Evolutionary conservation across 37 sponge, comb jelly and placozoan genomes (phyloP).

Genomic region (Bolinopsis microptera): DNA sequence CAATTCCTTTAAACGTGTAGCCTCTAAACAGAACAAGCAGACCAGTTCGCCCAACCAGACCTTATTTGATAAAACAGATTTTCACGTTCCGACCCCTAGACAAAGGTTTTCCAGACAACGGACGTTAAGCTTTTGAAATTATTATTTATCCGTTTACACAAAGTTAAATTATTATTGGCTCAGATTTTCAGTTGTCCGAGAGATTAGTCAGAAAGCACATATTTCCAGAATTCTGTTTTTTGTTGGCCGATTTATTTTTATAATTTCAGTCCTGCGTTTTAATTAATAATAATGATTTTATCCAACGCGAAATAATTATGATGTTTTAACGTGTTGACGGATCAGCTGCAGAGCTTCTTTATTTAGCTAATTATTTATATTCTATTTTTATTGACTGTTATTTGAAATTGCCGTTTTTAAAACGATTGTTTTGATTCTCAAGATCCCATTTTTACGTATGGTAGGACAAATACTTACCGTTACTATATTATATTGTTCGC

Average conservation of each 20-base stretch:
- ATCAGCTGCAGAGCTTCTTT: neutral
- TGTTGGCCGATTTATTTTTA: slow-evolving; percentile 50
- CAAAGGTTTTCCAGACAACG: neutral
- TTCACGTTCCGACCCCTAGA: neutral
- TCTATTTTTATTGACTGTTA: slow-evolving; percentile 44
- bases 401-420: slow-evolving; percentile 59
- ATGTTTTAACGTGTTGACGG: too few relatives aligned
- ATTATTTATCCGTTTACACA: neutral
- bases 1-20: neutral
- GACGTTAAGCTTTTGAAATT: neutral
- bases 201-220: neutral
- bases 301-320: too few relatives aligned
- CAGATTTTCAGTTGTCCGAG: neutral
- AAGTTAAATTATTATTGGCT: neutral
- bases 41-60: neutral
- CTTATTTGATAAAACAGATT: neutral
- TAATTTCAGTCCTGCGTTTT: neutral
- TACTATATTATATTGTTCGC: too few relatives aligned
- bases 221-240: neutral
- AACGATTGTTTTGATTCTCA: too few relatives aligned
- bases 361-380: slow-evolving; percentile 37
- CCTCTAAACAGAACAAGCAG: neutral
- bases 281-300: slow-evolving; percentile 34
- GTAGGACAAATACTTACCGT: too few relatives aligned
- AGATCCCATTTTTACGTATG: too few relatives aligned